Percentiles rank a stretch among this genome's conserved stretches.
Conservation (phyloP, 2,113 vertebrate genomes). For the Mesembrinibis cayennensis region DNA sequence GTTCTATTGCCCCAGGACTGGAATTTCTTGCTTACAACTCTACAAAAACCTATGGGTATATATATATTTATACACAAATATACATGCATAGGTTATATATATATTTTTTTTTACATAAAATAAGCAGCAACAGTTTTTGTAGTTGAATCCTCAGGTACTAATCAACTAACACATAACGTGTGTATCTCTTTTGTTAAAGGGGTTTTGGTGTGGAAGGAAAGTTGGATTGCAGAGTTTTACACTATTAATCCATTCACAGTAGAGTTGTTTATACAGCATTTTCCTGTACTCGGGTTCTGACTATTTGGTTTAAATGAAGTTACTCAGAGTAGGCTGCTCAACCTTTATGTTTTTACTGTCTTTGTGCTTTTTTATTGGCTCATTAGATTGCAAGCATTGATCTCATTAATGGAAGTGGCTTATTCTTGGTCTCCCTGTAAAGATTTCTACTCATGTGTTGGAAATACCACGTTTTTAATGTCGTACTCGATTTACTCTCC, state of each 20-base stretch:
- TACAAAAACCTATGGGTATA: background rate
- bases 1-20: background rate
- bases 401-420: background rate
- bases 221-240: background rate
- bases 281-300: background rate
- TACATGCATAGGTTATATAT: background rate
- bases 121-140: background rate
- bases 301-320: background rate
- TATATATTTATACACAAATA: background rate
- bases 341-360: background rate
- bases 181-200: background rate
- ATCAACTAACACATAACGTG: fast-evolving
- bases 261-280: background rate
- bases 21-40: background rate
- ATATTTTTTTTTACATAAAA: background rate
- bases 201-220: background rate
- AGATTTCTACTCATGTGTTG: background rate
- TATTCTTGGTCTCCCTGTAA: background rate
- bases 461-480: background rate
- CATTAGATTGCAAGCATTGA: background rate
- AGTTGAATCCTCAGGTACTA: background rate
- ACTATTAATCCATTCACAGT: background rate
- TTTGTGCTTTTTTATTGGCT: background rate
- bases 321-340: background rate
- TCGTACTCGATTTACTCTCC: background rate